Evolutionary conservation across 2,113 vertebrate genomes (phyloP).

Genomic region (Pseudopipra pipra): DNA sequence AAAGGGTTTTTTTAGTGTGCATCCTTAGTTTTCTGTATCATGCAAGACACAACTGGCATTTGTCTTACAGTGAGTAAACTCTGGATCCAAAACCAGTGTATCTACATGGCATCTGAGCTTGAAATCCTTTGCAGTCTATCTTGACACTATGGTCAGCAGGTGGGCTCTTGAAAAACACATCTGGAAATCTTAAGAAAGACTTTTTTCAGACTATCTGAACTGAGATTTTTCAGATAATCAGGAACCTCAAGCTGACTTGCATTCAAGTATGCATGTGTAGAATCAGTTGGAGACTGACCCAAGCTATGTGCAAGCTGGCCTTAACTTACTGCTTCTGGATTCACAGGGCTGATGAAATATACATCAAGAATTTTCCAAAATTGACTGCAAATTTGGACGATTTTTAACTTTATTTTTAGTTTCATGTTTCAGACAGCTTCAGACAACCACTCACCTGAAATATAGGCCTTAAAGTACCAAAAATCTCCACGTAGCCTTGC

Average conservation of each 20-base stretch:
- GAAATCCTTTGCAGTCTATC: background rate
- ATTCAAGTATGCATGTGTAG: background rate
- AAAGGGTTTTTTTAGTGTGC: background rate
- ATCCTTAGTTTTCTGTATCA: background rate
- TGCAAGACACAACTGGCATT: background rate
- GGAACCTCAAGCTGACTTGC: background rate
- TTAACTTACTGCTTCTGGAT: background rate
- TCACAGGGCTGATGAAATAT: background rate
- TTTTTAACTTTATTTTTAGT: background rate
- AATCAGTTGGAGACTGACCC: background rate
- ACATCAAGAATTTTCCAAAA: background rate
- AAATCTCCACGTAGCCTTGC: background rate
- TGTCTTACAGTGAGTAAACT: background rate
- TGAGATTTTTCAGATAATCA: background rate
- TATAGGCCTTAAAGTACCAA: background rate
- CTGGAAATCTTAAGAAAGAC: background rate
- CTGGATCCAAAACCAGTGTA: background rate
- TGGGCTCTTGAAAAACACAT: background rate
- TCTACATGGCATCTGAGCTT: background rate
- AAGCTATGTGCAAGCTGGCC: background rate
- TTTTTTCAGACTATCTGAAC: background rate
- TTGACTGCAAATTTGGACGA: background rate
- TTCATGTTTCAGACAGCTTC: rapidly evolving
- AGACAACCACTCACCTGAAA: background rate
- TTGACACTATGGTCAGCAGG: no score